A percentile compares a stretch with the other conserved stretches of the same genome.
Conservation (phyloP, 2,797 vertebrate genomes). For the Coregonus suidteri region DNA sequence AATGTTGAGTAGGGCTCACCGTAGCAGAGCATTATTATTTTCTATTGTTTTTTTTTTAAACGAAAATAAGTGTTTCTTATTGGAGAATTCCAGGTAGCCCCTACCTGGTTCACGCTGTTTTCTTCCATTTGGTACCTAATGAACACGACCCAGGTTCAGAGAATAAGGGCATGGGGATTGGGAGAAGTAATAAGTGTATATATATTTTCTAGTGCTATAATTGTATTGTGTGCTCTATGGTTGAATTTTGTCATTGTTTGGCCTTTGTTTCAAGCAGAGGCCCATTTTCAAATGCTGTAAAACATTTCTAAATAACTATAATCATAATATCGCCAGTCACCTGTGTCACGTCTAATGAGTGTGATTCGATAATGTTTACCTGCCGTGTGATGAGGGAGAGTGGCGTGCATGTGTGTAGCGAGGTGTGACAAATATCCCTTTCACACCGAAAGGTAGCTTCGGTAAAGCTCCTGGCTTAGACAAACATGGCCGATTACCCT, state of each 20-base stretch:
- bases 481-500: conserved; percentile 67
- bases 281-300: conserved; percentile 47
- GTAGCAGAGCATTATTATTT: not conserved
- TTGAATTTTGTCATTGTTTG: conserved; percentile 45
- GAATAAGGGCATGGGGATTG: not conserved
- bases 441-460: conserved; percentile 20
- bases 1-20: not conserved
- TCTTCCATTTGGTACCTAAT: not conserved
- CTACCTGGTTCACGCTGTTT: not conserved
- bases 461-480: conserved; percentile 48
- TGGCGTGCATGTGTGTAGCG: conserved; percentile 22
- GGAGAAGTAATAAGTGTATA: conserved; percentile 37
- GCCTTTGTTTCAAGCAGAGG: conserved; percentile 37
- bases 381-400: not conserved
- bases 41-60: no score
- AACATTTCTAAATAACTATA: conserved; percentile 60
- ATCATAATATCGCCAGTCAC: conserved; percentile 19
- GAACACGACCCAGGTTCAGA: not conserved
- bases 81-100: not conserved
- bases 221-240: conserved; percentile 44
- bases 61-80: not conserved
- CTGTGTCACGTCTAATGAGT: conserved; percentile 32
- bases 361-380: conserved; percentile 20
- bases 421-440: conserved; percentile 34
- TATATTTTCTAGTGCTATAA: conserved; percentile 38